Evolutionary conservation across 1,140 invertebrate species (phyloP).

Genomic region (Zophobas morio): DNA sequence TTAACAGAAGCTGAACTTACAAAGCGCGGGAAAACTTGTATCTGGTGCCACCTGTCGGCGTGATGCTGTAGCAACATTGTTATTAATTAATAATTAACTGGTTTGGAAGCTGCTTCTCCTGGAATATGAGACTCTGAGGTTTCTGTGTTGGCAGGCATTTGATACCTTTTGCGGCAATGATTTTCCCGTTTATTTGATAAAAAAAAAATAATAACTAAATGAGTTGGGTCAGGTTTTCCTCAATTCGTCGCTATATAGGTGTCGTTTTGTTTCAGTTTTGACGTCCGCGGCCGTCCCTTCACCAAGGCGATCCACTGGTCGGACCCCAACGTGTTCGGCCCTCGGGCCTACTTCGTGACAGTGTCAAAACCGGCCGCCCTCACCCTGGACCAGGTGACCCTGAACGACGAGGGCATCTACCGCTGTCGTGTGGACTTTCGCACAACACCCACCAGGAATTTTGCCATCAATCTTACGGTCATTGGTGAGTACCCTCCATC

Average conservation of each 20-base stretch:
- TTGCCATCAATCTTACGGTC: conserved; percentile 90
- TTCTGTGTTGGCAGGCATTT: no score
- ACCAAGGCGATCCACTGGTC: conserved; percentile 85
- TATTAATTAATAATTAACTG: no score
- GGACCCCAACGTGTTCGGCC: conserved; percentile 81
- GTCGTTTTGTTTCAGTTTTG: conserved; percentile 78
- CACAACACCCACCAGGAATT: conserved; percentile 91
- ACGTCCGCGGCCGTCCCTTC: conserved; percentile 83
- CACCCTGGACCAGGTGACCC: conserved; percentile 84
- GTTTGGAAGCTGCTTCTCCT: no score
- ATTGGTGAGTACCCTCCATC: conserved; percentile 78
- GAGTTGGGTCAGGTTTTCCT: background rate
- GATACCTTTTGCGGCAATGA: no score
- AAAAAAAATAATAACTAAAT: no score
- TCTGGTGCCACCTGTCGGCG: no score
- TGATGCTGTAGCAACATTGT: no score
- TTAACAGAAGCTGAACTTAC: no score
- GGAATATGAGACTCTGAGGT: no score
- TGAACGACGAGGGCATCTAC: conserved; percentile 88
- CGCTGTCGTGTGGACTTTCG: conserved; percentile 92
- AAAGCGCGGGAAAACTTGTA: no score
- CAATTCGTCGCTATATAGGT: background rate
- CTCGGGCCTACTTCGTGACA: conserved; percentile 85
- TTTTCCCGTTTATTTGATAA: no score
- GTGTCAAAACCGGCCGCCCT: conserved; percentile 82